Conservation (phyloP, 2,888 invertebrate genomes). For the Diabrotica balteata region DNA sequence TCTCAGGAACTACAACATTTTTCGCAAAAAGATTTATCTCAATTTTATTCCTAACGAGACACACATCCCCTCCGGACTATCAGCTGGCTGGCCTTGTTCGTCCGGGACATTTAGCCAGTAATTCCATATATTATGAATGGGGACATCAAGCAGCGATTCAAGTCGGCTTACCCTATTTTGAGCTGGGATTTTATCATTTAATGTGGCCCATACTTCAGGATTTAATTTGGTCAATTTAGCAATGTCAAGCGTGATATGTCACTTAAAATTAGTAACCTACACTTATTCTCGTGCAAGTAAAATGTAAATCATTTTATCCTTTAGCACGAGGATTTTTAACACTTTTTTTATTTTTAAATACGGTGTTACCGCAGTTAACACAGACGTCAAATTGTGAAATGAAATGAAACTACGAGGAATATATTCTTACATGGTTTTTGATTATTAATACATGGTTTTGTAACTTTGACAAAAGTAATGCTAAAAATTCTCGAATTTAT, state of each 20-base stretch:
- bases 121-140: slow-evolving; percentile 11
- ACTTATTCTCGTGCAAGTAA: slow-evolving; percentile 3
- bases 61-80: neutral
- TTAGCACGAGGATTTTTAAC: too few species aligned
- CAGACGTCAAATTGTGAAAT: too few species aligned
- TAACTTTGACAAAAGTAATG: too few species aligned
- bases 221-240: slow-evolving; percentile 37
- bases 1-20: neutral
- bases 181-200: slow-evolving; percentile 28
- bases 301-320: neutral
- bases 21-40: neutral
- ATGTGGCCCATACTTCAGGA: slow-evolving; percentile 27
- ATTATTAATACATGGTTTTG: too few species aligned
- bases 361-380: too few species aligned
- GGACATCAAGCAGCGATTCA: slow-evolving; percentile 12
- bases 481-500: too few species aligned
- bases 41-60: neutral
- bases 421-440: too few species aligned
- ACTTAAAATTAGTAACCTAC: slow-evolving; percentile 12
- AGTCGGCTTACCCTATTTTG: slow-evolving; percentile 10
- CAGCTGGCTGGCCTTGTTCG: slow-evolving; percentile 5
- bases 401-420: too few species aligned
- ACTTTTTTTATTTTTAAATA: too few species aligned
- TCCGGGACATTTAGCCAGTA: slow-evolving; percentile 7
- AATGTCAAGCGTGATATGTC: slow-evolving; percentile 27